Evolutionary conservation across 1,140 invertebrate genomes (phyloP).

Genomic region (Drosophila sechellia): DNA sequence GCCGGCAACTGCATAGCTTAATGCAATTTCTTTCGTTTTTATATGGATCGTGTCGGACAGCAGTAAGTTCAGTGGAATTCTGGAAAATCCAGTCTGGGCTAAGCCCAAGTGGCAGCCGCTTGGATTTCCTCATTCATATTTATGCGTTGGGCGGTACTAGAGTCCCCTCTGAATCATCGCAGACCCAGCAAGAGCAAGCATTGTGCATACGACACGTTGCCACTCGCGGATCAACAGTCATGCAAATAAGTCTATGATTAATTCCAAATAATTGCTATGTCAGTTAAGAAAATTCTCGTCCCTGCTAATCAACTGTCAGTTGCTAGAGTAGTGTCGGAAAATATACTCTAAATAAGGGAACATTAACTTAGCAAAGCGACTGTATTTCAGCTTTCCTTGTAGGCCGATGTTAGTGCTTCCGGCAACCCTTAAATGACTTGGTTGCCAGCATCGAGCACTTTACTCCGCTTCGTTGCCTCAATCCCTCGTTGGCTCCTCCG

Average conservation of each 20-base stretch:
- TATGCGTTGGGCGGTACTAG: neutral
- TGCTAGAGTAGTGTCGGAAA: neutral
- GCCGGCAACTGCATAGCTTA: constrained; percentile 9
- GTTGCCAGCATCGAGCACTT: constrained; percentile 45
- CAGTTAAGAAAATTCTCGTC: neutral
- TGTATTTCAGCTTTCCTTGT: constrained; percentile 25
- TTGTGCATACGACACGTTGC: constrained; percentile 33
- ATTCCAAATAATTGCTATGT: neutral
- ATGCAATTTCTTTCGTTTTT: constrained; percentile 27
- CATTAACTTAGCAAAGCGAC: constrained; percentile 17
- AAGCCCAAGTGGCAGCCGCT: constrained; percentile 1
- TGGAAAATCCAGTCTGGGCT: constrained; percentile 31
- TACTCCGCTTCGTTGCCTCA: constrained; percentile 22
- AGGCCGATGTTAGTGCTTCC: constrained; percentile 29
- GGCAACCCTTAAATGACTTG: constrained; percentile 72
- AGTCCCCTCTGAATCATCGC: constrained; percentile 21
- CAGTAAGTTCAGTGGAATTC: constrained; percentile 5
- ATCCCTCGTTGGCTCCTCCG: constrained; percentile 10
- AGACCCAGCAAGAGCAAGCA: constrained; percentile 13
- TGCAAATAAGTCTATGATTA: neutral
- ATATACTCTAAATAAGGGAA: neutral
- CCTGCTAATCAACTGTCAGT: neutral
- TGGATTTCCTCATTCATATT: constrained; percentile 30
- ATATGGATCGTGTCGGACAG: constrained; percentile 4
- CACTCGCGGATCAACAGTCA: constrained; percentile 3